Base-by-base conservation (phyloP, 2,888 invertebrate genomes). In the Helicoverpa assulta region DNA sequence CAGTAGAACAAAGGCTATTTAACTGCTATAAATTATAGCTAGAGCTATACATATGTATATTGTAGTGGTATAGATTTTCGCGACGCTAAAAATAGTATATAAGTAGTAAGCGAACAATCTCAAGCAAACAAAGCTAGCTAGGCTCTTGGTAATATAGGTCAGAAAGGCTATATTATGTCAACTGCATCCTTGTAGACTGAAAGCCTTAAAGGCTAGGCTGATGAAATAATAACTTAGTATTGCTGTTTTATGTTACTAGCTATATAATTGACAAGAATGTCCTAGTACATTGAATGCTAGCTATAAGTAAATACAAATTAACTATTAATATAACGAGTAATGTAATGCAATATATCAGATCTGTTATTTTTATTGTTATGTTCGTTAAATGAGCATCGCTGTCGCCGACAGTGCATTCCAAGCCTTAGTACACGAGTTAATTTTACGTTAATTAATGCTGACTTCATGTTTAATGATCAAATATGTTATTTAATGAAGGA, bases 361-460 rank as follows among this genome's bases (percentile, higher is more conserved):
- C 12, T 14, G 43, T 5, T 43, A 43, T 43, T 14, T n/a, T 14
- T 6, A 47, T 47, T 47, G 5, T 16, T 52, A 50, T 55, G 55
- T 50, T 12, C 26, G 52, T 64, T 47, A 61, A 33, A 70, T 37
- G 21, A 55, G 57, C 26, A 2, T 12, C 62, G 77, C 77, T 57
- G 59, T 60, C 65, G 77, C 77, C 77, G 56, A 26, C 37, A 60
- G 43, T 63, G 66, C 52, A 60, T 70, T 60, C 81, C 43, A 37
- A 54, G 81, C 52, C 71, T 80, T 53, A 80, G 55, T 40, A 76
- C 69, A 26, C 54, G 33, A 69, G 40, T 65, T 64, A 60, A 54
- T 59, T 74, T 80, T 19, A 58, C 81, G 21, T 65, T 80, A 50
- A 65, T 60, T 26, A 66, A 70, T 47, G 63, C 66, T 70, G 54